Percentiles rank a stretch among this genome's conserved stretches.
phyloP scores from a whole-genome alignment of 1,140 invertebrate genomes.

The Luehdorfia chinensis region DNA sequence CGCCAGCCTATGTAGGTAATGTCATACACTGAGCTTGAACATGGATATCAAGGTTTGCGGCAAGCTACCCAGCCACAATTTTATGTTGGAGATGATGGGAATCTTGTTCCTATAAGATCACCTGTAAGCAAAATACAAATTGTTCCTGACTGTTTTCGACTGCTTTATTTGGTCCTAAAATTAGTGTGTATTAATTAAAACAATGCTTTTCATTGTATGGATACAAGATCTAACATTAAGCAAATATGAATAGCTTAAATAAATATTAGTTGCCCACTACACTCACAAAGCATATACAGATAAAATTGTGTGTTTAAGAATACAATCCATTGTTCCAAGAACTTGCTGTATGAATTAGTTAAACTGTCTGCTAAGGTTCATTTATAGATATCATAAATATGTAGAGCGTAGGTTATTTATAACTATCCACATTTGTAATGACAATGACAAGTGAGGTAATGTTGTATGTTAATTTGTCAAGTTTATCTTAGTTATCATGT shows the following conservation, averaged over 20 bases:
- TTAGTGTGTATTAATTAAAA: no score
- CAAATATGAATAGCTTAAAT: neutral
- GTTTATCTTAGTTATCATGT: slow-evolving; percentile 65
- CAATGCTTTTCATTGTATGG: no score
- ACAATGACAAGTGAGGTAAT: slow-evolving; percentile 72
- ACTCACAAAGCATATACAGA: neutral
- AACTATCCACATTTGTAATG: slow-evolving; percentile 31
- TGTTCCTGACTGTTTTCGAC: neutral
- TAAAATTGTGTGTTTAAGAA: neutral
- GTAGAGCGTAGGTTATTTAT: slow-evolving; percentile 37
- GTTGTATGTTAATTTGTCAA: slow-evolving; percentile 65
- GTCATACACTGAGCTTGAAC: slow-evolving; percentile 94
- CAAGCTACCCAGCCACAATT: slow-evolving; percentile 82
- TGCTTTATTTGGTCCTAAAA: no score
- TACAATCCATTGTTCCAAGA: no score
- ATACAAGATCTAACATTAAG: no score
- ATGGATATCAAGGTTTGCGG: slow-evolving; percentile 90
- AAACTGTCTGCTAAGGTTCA: no score
- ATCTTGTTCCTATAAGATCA: slow-evolving; percentile 76
- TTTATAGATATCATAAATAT: slow-evolving; percentile 15
- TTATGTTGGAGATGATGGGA: slow-evolving; percentile 81
- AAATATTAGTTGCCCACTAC: neutral
- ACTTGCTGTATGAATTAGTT: no score
- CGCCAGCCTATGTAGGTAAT: slow-evolving; percentile 77
- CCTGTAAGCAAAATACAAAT: slow-evolving; percentile 51